These are phyloP conservation scores for Sphaerodactylus townsendi DNA, from an alignment of 2,113 vertebrate genomes.

Conservation along the genomic window DNA sequence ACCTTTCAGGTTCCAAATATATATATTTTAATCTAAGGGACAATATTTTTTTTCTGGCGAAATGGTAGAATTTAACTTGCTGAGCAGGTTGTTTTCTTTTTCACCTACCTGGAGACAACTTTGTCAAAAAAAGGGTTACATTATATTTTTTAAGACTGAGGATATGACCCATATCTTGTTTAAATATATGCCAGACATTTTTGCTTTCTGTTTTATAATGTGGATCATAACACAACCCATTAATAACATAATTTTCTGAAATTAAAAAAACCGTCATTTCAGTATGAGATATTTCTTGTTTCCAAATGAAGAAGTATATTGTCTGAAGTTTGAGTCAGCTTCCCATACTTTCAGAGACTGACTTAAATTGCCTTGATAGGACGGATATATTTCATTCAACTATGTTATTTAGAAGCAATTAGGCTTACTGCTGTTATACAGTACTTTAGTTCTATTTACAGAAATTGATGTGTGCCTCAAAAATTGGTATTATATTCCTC, in stretches of 20 bases:
- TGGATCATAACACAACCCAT: not conserved
- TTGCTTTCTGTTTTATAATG: not conserved
- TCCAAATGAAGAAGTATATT: constrained; percentile 44
- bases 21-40: too few species aligned
- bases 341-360: constrained; percentile 43
- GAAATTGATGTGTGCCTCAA: constrained; percentile 50
- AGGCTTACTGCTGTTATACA: constrained; percentile 47
- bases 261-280: not conserved
- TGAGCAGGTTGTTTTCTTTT: too few species aligned
- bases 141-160: too few species aligned
- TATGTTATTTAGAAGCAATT: constrained; percentile 55
- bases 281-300: constrained; percentile 16
- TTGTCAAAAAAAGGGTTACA: too few species aligned
- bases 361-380: constrained; percentile 17
- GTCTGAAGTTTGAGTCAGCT: constrained; percentile 34
- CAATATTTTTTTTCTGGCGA: too few species aligned
- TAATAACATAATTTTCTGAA: not conserved
- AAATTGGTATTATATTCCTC: constrained; percentile 55
- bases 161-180: not conserved
- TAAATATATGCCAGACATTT: not conserved
- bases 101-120: too few species aligned
- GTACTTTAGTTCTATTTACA: constrained; percentile 40
- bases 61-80: not conserved
- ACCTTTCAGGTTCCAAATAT: not conserved
- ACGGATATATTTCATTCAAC: constrained; percentile 44